Percentiles rank a stretch among this genome's conserved stretches.
phyloP scores from a whole-genome alignment of 2,888 invertebrate genomes.

The Malacosoma neustria region DNA sequence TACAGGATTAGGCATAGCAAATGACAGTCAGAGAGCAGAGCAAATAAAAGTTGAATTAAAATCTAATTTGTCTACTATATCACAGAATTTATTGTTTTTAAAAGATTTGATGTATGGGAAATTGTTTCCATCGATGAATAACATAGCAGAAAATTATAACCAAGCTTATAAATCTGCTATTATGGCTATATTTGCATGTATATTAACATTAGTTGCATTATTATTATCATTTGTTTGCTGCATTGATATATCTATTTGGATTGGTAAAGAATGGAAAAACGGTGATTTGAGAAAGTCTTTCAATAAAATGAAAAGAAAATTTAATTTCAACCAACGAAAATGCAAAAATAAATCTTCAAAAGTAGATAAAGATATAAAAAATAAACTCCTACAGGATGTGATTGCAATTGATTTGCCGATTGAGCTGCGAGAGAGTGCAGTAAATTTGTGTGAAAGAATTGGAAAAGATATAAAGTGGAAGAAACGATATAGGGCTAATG shows the following conservation, averaged over 20 bases:
- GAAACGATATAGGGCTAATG: conserved; percentile 30
- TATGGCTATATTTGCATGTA: conserved; percentile 26
- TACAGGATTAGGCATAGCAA: conserved; percentile 34
- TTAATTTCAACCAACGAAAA: conserved; percentile 4
- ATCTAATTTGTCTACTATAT: conserved; percentile 49
- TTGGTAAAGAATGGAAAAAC: conserved; percentile 20
- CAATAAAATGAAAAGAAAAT: conserved; percentile 12
- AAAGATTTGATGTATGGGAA: conserved; percentile 41
- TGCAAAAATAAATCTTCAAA: conserved; percentile 7
- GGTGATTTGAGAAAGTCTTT: conserved; percentile 19
- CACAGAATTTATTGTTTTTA: conserved; percentile 42
- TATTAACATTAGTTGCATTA: conserved; percentile 25
- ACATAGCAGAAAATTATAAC: conserved; percentile 25
- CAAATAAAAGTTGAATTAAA: conserved; percentile 22
- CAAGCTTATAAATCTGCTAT: conserved; percentile 30
- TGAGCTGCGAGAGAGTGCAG: conserved; percentile 36
- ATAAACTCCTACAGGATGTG: conserved; percentile 41
- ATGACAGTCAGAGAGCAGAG: conserved; percentile 11
- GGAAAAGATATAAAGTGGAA: conserved; percentile 31
- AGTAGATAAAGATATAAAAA: conserved; percentile 27
- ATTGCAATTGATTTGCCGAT: conserved; percentile 43
- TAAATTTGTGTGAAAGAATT: conserved; percentile 40
- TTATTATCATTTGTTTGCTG: conserved; percentile 29
- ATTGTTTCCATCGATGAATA: conserved; percentile 22
- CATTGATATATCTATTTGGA: conserved; percentile 21